Evolutionary conservation across 2,113 vertebrate genomes (phyloP), one percentile per base, ranked within the genome.

Genomic region (Oceanites oceanicus): DNA sequence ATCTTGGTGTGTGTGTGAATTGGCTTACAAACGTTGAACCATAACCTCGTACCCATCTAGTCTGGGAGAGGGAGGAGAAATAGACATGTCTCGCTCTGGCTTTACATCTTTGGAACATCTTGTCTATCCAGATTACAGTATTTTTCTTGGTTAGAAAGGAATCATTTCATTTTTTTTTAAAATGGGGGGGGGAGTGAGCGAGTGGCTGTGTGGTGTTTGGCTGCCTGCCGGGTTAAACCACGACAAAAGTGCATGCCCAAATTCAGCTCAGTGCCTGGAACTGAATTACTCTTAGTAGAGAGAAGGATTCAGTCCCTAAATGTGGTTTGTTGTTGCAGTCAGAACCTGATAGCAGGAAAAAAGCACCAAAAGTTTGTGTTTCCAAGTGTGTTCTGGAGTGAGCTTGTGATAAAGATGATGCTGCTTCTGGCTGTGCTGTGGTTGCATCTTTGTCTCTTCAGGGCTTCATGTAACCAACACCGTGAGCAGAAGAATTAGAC

Each of bases 41-140:
- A 5, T 53, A n/a, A 50, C 6, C 22, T 68, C 19, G 5, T 45
- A 44, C 44, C 21, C 7, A 7, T 45, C 56, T 26, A 61, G 22
- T 65, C 36, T 73, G 58, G 13, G 36, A 86, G 45, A 75, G 4
- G 10, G 29, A 91, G 36, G 36, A 82, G 58, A 94, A 82, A 52
- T 62, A 34, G 42, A 15, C 8, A 6, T 0, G 0, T 44, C 11
- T 81, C 0, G 0, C 25, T 68, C 21, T 74, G 52, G 9, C 49
- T 80, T 74, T 86, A 10, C 3, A 29, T 30, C 16, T 30, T n/a
- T 78, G 52, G 32, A 59, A 47, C 11, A 77, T 65, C n/a, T 61
- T 9, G 7, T 59, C 26, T 66, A 53, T 59, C 15, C 20, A 36
- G 16, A 44, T 67, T 68, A 74, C 38, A 5, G n/a, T 75, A 25